Conservation (phyloP, 2,888 invertebrate genomes). For the Trachelus tabidus region DNA sequence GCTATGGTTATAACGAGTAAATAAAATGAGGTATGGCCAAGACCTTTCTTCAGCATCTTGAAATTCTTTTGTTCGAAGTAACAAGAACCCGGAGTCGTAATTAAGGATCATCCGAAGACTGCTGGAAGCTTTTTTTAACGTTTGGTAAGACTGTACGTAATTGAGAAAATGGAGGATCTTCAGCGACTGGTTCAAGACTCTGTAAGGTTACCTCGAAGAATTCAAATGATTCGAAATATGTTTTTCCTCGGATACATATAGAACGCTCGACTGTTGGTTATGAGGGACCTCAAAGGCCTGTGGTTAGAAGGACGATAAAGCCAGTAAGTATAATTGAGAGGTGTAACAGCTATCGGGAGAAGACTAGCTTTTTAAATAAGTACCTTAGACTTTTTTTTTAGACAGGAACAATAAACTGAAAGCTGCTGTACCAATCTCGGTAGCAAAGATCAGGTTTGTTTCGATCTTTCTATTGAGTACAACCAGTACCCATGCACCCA, state of each 20-base stretch:
- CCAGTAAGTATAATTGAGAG: not conserved
- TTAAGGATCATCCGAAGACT: not conserved
- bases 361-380: not conserved
- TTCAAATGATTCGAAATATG: not conserved
- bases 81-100: not conserved
- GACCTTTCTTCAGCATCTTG: not conserved
- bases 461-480: not conserved
- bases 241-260: not conserved
- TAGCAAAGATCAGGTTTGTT: not conserved
- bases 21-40: not conserved
- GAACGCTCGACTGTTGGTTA: not conserved
- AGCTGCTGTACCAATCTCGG: not conserved
- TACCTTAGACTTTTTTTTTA: not conserved
- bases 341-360: not conserved
- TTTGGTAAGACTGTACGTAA: not conserved
- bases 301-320: not conserved
- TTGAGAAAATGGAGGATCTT: not conserved
- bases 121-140: not conserved
- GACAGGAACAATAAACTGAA: not conserved
- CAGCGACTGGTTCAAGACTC: not conserved
- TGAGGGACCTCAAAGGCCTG: not conserved
- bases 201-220: not conserved
- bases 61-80: not conserved
- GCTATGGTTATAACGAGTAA: not conserved
- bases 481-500: not conserved